These are phyloP conservation scores for Salvator merianae DNA, from an alignment of 2,113 vertebrate genomes.

Conservation along the genomic window DNA sequence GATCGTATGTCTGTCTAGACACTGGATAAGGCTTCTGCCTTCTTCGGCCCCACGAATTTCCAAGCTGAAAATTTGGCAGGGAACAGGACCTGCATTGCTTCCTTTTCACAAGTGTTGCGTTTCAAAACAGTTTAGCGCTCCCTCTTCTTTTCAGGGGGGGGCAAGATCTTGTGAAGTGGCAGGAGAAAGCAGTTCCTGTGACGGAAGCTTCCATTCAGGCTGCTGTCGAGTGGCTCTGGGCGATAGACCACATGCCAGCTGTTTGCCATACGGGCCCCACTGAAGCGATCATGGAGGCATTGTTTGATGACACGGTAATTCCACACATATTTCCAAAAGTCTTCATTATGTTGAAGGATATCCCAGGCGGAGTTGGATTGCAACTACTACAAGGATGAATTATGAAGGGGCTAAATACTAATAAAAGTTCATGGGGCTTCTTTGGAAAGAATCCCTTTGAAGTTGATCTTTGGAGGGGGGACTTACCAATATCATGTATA, in stretches of 20 bases:
- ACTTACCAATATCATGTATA: constrained; percentile 45
- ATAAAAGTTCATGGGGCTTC: constrained; percentile 19
- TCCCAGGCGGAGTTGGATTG: constrained; percentile 15
- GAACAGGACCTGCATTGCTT: neutral
- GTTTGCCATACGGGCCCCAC: constrained; percentile 40
- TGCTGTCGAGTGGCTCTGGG: constrained; percentile 73
- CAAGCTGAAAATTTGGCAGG: neutral
- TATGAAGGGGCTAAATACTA: constrained; percentile 56
- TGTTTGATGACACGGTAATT: constrained; percentile 73
- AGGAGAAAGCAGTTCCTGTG: constrained; percentile 61
- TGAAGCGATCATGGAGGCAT: constrained; percentile 75
- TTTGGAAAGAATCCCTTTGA: constrained; percentile 37
- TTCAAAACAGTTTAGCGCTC: constrained; percentile 25
- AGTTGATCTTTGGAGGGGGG: constrained; percentile 20
- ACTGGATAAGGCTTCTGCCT: neutral
- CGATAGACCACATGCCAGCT: constrained; percentile 53
- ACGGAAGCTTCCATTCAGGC: constrained; percentile 62
- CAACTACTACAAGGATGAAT: constrained; percentile 32
- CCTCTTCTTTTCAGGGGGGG: constrained; percentile 69
- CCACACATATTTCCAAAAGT: constrained; percentile 47
- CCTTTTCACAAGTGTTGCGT: constrained; percentile 8
- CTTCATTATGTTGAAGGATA: constrained; percentile 46
- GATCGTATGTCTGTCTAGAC: constrained; percentile 30
- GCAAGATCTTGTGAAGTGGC: constrained; percentile 71
- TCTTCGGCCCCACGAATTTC: neutral